Percentiles rank a stretch among this genome's conserved stretches.
Conservation (phyloP, 2,888 invertebrate species). For the Morpho deidamia region DNA sequence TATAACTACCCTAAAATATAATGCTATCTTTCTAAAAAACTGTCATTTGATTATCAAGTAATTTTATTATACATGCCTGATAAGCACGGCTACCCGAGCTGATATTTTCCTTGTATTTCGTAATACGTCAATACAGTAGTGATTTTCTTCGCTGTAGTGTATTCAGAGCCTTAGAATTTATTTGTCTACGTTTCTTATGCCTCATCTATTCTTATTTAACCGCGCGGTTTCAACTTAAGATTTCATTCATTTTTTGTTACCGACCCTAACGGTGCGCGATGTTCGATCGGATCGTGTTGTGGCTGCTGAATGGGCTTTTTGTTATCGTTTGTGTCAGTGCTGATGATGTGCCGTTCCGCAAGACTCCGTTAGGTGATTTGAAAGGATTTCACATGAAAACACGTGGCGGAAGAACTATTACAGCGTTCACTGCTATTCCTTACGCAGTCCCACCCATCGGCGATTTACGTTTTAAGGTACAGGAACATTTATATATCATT, state of each 20-base stretch:
- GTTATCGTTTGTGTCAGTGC: conserved; percentile 7
- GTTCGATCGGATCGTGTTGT: conserved; percentile 1
- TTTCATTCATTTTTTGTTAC: conserved; percentile 21
- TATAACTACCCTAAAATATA: no score
- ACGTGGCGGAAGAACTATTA: conserved; percentile 75
- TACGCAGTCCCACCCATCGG: conserved; percentile 81
- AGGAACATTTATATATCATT: neutral
- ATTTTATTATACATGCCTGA: no score
- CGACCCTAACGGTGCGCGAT: conserved; percentile 15
- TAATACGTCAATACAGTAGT: no score
- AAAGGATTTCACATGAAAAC: conserved; percentile 75
- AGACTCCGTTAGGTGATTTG: conserved; percentile 70
- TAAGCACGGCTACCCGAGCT: no score
- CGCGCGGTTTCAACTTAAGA: conserved; percentile 7
- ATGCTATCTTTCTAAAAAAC: no score
- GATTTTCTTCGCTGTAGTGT: neutral
- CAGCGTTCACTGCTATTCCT: conserved; percentile 81
- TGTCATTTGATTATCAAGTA: no score
- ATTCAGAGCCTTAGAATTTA: neutral
- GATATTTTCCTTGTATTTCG: no score
- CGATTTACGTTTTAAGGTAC: conserved; percentile 81
- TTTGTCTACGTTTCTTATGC: conserved; percentile 1
- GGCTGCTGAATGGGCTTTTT: conserved; percentile 7
- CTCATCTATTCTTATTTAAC: conserved; percentile 18
- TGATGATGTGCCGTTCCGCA: conserved; percentile 10